Conservation (phyloP, 64 coral and sea anemone genomes). For the Porites lutea region DNA sequence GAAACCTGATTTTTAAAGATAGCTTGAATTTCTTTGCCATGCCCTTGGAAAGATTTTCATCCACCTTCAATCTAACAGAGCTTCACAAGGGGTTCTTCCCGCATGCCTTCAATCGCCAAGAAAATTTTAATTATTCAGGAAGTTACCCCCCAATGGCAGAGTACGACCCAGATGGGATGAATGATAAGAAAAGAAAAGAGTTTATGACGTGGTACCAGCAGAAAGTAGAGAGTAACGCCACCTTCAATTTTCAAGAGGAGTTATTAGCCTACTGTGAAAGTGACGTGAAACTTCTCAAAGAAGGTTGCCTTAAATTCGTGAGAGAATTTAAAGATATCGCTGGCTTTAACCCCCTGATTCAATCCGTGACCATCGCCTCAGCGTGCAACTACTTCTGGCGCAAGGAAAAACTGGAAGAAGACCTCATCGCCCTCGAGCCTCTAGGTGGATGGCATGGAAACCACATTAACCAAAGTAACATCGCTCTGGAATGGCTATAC, state of each 20-base stretch:
- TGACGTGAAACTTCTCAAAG: constrained; percentile 20
- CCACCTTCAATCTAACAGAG: neutral
- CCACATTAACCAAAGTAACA: neutral
- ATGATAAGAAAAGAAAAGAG: neutral
- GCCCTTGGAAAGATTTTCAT: neutral
- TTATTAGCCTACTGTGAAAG: neutral
- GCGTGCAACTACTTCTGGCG: neutral
- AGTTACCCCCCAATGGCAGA: neutral
- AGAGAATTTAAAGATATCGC: neutral
- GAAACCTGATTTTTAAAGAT: constrained; percentile 5
- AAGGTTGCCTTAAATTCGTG: neutral
- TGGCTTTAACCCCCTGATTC: neutral
- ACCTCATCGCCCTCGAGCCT: constrained; percentile 17
- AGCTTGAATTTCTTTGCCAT: constrained; percentile 34
- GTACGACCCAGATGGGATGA: constrained; percentile 21
- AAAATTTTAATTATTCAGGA: constrained; percentile 6
- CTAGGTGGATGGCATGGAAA: neutral
- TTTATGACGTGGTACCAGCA: constrained; percentile 17
- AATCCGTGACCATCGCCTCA: constrained; percentile 25
- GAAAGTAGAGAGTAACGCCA: too few relatives aligned
- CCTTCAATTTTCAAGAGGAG: constrained; percentile 2
- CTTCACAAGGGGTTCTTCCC: constrained; percentile 51
- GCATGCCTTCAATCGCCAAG: constrained; percentile 45
- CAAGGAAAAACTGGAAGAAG: neutral
- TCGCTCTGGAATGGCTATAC: constrained; percentile 11